phyloP scores from a whole-genome alignment of 2,888 invertebrate genomes.

The Catocala fraxini region DNA sequence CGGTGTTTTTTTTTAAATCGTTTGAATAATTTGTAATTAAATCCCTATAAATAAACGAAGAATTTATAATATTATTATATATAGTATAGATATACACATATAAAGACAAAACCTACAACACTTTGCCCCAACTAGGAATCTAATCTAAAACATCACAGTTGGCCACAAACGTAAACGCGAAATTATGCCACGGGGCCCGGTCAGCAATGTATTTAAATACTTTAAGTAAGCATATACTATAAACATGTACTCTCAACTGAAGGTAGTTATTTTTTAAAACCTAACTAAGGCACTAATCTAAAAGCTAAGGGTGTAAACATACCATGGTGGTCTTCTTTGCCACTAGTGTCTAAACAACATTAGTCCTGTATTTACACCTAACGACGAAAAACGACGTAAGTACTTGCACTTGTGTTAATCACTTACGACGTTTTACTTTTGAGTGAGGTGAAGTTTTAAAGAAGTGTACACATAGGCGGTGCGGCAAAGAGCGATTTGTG shows the following conservation, averaged over 20 bases:
- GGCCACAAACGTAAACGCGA: too few species aligned
- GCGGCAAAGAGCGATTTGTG: constrained; percentile 72
- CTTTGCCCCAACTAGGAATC: too few species aligned
- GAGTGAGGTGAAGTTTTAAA: constrained; percentile 62
- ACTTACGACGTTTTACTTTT: constrained; percentile 57
- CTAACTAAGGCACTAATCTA: constrained; percentile 64
- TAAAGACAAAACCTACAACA: too few species aligned
- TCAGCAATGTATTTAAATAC: not conserved
- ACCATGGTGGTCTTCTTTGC: constrained; percentile 79
- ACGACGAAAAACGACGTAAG: constrained; percentile 57
- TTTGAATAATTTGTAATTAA: too few species aligned
- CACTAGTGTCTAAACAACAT: constrained; percentile 75
- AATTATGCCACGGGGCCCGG: too few species aligned
- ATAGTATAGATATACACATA: too few species aligned
- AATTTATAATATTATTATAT: too few species aligned
- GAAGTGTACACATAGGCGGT: constrained; percentile 74
- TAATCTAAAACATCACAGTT: too few species aligned
- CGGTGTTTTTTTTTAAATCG: too few species aligned
- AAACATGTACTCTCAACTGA: constrained; percentile 37
- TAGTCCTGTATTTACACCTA: constrained; percentile 58
- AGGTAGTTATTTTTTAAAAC: constrained; percentile 60
- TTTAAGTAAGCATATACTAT: not conserved
- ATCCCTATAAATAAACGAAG: too few species aligned
- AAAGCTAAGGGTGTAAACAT: constrained; percentile 75
- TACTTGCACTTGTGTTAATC: constrained; percentile 13